These are phyloP conservation scores for Pyrochroa serraticornis DNA, from an alignment of 2,888 invertebrate species.

Conservation along the genomic window DNA sequence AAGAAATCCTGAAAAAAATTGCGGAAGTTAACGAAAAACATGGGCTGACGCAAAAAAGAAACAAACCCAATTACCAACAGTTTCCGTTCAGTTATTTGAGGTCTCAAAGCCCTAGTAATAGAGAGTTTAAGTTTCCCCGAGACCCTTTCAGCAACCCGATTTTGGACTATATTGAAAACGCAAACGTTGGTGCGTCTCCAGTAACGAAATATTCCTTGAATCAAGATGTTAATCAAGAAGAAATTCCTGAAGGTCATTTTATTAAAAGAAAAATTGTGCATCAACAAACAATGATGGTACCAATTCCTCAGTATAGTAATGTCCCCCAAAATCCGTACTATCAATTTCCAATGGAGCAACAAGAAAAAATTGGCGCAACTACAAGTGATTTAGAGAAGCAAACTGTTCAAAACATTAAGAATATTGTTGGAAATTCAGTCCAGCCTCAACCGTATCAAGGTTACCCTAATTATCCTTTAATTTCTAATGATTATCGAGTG, in stretches of 20 bases:
- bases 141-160: constrained; percentile 50
- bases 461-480: neutral
- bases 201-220: constrained; percentile 28
- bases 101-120: constrained; percentile 27
- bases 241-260: constrained; percentile 48
- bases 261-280: constrained; percentile 54
- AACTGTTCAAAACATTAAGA: constrained; percentile 49
- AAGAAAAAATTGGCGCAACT: neutral
- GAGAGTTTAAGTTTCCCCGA: constrained; percentile 42
- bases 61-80: constrained; percentile 35
- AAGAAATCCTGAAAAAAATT: constrained; percentile 64
- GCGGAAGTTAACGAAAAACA: constrained; percentile 61
- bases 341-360: neutral
- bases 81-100: constrained; percentile 25
- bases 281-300: constrained; percentile 49
- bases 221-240: constrained; percentile 41
- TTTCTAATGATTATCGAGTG: constrained; percentile 5
- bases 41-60: constrained; percentile 49
- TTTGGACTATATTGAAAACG: constrained; percentile 46
- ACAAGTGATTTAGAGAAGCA: constrained; percentile 41
- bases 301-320: constrained; percentile 24
- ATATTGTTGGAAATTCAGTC: constrained; percentile 43
- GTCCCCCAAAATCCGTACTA: neutral
- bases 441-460: constrained; percentile 5
- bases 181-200: constrained; percentile 32